phyloP scores from a whole-genome alignment of 1,140 invertebrate species.

The Orussus abietinus region DNA sequence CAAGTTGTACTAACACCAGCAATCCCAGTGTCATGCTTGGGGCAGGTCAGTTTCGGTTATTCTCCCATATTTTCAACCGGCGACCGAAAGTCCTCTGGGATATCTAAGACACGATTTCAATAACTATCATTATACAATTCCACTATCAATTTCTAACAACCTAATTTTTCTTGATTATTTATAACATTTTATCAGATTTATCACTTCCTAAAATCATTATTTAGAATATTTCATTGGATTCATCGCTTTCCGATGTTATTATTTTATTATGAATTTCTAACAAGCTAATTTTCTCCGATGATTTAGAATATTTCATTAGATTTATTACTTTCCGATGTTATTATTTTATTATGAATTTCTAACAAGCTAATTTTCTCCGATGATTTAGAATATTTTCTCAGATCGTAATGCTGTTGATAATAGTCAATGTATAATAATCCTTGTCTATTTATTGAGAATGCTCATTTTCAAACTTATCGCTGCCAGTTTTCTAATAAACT shows the following conservation, averaged over 20 bases:
- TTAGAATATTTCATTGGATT: no score
- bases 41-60: slow-evolving; percentile 69
- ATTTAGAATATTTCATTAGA: slow-evolving; percentile 13
- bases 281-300: not conserved
- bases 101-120: no score
- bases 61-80: no score
- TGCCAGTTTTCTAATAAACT: no score
- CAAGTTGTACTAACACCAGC: slow-evolving; percentile 96
- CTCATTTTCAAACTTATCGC: no score
- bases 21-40: slow-evolving; percentile 98
- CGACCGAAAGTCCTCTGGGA: no score
- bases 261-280: slow-evolving; percentile 1
- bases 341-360: slow-evolving; percentile 2
- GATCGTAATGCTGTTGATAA: slow-evolving; percentile 3
- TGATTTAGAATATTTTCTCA: slow-evolving; percentile 12
- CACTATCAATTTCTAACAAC: not conserved
- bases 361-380: not conserved
- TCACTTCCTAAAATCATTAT: slow-evolving; percentile 7
- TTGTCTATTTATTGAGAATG: not conserved
- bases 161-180: slow-evolving; percentile 3
- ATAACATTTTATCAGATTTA: no score
- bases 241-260: slow-evolving; percentile 3
- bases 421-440: slow-evolving; percentile 5
- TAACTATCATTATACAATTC: not conserved
- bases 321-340: no score